These are phyloP conservation scores for Venustaconcha ellipsiformis DNA, from an alignment of 1,140 invertebrate species.

Conservation along the genomic window DNA sequence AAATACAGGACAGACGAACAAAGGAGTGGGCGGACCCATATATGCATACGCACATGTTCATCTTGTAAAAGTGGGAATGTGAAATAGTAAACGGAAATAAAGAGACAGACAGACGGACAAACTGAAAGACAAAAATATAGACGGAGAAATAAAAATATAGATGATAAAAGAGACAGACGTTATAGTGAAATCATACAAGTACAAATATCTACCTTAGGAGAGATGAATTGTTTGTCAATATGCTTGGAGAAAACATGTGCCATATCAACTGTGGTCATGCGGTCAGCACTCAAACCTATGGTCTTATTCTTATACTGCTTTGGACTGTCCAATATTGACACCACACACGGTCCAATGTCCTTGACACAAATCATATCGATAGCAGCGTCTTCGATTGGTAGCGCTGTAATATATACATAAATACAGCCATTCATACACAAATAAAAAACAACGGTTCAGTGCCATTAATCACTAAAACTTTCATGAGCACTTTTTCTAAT, in stretches of 20 bases:
- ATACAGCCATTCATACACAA: too few species aligned
- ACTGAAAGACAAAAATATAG: too few species aligned
- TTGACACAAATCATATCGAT: slow-evolving; percentile 46
- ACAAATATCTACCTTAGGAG: slow-evolving; percentile 37
- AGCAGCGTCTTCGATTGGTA: slow-evolving; percentile 46
- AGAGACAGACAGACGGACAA: not conserved
- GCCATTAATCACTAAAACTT: too few species aligned
- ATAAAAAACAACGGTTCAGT: too few species aligned
- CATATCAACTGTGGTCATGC: slow-evolving; percentile 39
- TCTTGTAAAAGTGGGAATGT: not conserved
- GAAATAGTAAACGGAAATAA: not conserved
- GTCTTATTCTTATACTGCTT: slow-evolving; percentile 42
- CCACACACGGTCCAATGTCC: slow-evolving; percentile 46
- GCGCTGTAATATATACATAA: slow-evolving; percentile 32
- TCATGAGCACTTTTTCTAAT: too few species aligned
- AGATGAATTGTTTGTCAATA: slow-evolving; percentile 44
- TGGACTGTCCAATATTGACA: slow-evolving; percentile 38
- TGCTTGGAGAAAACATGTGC: slow-evolving; percentile 42
- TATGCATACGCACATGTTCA: too few species aligned
- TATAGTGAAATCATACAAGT: not conserved
- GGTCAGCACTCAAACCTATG: slow-evolving; percentile 38
- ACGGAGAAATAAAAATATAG: too few species aligned
- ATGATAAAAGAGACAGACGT: not conserved
- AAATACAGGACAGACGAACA: too few species aligned
- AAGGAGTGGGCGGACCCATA: too few species aligned